phyloP scores from a whole-genome alignment of 2,888 invertebrate species.

The Parnassius mnemosyne region DNA sequence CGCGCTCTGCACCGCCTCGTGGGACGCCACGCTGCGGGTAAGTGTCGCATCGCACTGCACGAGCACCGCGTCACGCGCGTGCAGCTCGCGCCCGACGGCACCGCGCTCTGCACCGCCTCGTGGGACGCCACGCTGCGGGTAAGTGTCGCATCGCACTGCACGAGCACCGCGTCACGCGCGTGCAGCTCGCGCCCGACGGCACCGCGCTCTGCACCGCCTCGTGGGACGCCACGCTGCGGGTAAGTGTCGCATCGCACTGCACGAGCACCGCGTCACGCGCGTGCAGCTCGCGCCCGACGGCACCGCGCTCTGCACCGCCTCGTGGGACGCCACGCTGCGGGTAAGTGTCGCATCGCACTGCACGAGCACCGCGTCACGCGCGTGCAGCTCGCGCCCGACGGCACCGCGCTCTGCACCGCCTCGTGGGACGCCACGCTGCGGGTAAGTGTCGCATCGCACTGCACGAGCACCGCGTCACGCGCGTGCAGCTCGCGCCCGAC shows the following conservation, averaged over 20 bases:
- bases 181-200: slow-evolving; percentile 22
- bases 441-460: slow-evolving; percentile 32
- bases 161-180: slow-evolving; percentile 84
- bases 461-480: slow-evolving; percentile 83
- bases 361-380: slow-evolving; percentile 96
- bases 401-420: slow-evolving; percentile 83
- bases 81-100: slow-evolving; percentile 22
- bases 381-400: slow-evolving; percentile 93
- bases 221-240: slow-evolving; percentile 85
- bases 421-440: slow-evolving; percentile 88
- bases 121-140: slow-evolving; percentile 83
- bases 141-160: slow-evolving; percentile 13
- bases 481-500: slow-evolving; percentile 42
- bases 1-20: slow-evolving; percentile 69
- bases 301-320: slow-evolving; percentile 85
- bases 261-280: slow-evolving; percentile 84
- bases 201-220: slow-evolving; percentile 85
- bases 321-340: slow-evolving; percentile 89
- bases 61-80: slow-evolving; percentile 84
- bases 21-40: slow-evolving; percentile 82
- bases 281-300: slow-evolving; percentile 92
- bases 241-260: slow-evolving; percentile 28
- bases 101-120: slow-evolving; percentile 67
- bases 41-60: slow-evolving; percentile 14
- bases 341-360: slow-evolving; percentile 89